Evolutionary conservation across 1,140 invertebrate species (phyloP).

Genomic region (Drosophila quadrilineata): DNA sequence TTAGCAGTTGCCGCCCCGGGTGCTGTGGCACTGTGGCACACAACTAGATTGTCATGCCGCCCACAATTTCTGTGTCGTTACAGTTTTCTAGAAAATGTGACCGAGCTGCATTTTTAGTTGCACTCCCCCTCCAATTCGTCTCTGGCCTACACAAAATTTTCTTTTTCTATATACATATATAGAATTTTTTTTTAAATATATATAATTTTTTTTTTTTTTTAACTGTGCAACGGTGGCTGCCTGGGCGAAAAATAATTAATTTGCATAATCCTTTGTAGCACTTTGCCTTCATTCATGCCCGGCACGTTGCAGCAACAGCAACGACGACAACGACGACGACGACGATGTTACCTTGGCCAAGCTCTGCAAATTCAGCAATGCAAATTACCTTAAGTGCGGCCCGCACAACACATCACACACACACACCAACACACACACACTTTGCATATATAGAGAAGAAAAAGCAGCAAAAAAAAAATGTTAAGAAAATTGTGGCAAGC

Average conservation of each 20-base stretch:
- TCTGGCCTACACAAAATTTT: no score
- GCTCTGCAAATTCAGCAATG: slow-evolving; percentile 75
- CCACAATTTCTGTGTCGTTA: slow-evolving; percentile 76
- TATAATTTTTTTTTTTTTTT: slow-evolving; percentile 4
- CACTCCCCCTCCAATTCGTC: no score
- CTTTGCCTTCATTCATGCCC: slow-evolving; percentile 78
- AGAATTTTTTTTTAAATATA: no score
- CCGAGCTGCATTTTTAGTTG: no score
- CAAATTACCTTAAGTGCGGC: slow-evolving; percentile 79
- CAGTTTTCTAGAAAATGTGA: slow-evolving; percentile 65
- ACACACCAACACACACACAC: no score
- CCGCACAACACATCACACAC: slow-evolving; percentile 67
- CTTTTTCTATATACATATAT: slow-evolving; percentile 9
- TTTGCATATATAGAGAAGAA: no score
- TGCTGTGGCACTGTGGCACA: slow-evolving; percentile 11
- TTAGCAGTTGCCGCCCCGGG: slow-evolving; percentile 60
- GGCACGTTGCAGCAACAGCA: slow-evolving; percentile 52
- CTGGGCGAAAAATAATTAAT: slow-evolving; percentile 80
- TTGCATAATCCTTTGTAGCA: slow-evolving; percentile 80
- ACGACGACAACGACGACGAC: neutral
- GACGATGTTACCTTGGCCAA: slow-evolving; percentile 51
- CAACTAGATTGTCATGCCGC: slow-evolving; percentile 24
- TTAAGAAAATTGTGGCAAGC: slow-evolving; percentile 11
- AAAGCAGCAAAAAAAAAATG: neutral
- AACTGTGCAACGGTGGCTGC: slow-evolving; percentile 47